These are phyloP conservation scores for Phycodurus eques DNA, from an alignment of 2,113 vertebrate genomes.

Conservation along the genomic window DNA sequence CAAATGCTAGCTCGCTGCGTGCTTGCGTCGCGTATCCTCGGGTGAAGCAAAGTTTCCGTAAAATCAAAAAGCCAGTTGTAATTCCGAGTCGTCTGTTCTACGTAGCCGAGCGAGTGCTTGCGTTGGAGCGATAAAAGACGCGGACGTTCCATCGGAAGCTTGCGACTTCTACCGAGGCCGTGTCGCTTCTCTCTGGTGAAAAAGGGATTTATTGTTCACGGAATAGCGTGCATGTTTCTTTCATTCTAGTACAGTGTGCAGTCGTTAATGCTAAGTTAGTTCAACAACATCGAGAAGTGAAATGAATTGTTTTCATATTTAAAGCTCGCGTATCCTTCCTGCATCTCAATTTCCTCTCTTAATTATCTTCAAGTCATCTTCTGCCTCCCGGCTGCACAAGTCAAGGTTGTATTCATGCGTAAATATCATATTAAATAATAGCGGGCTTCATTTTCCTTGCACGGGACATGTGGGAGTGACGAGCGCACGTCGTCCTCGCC, in stretches of 20 bases:
- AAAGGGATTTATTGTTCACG: too few relatives aligned
- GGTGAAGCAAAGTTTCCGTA: too few relatives aligned
- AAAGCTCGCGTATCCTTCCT: not conserved
- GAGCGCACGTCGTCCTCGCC: slow-evolving; percentile 7
- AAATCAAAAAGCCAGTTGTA: too few relatives aligned
- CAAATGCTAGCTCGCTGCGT: too few relatives aligned
- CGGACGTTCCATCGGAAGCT: too few relatives aligned
- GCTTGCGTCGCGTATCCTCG: too few relatives aligned
- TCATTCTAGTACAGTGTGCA: not conserved
- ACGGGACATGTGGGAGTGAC: slow-evolving; percentile 16
- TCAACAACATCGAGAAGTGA: not conserved
- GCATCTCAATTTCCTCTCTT: not conserved
- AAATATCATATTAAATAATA: slow-evolving; percentile 33
- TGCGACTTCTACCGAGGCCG: too few relatives aligned
- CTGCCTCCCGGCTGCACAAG: slow-evolving; percentile 2
- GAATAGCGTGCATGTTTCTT: too few relatives aligned
- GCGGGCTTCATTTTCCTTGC: slow-evolving; percentile 12
- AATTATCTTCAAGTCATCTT: not conserved
- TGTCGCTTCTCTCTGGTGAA: too few relatives aligned
- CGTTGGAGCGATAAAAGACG: too few relatives aligned
- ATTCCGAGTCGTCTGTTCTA: too few relatives aligned
- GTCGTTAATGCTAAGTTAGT: not conserved
- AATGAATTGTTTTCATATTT: slow-evolving; percentile 2
- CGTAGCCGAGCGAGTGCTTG: too few relatives aligned
- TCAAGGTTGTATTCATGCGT: slow-evolving; percentile 38